Percentiles rank a stretch among this genome's conserved stretches.
phyloP scores from a whole-genome alignment of 1,140 invertebrate species.

The Drosophila quadrilineata region DNA sequence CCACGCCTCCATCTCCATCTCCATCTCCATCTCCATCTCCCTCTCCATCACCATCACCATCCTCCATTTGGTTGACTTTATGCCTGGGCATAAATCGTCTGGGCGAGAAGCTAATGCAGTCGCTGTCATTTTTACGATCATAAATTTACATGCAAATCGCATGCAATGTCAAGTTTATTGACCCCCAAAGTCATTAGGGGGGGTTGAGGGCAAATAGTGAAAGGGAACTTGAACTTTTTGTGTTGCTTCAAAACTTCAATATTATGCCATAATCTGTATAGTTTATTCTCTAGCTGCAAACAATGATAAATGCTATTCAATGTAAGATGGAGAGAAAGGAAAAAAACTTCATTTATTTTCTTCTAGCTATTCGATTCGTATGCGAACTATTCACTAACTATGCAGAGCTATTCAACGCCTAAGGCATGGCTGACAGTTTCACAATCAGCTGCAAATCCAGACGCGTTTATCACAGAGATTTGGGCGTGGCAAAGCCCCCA shows the following conservation, averaged over 20 bases:
- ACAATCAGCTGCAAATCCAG: conserved; percentile 9
- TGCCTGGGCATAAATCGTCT: conserved; percentile 67
- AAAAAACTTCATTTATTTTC: neutral
- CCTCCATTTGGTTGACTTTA: conserved; percentile 53
- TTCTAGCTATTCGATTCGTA: conserved; percentile 29
- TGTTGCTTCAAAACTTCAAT: conserved; percentile 3
- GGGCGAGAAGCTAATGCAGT: conserved; percentile 30
- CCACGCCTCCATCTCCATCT: too few relatives aligned
- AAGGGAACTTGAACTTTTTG: too few relatives aligned
- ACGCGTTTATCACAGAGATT: conserved; percentile 56
- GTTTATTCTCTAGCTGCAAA: conserved; percentile 43
- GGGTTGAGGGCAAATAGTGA: too few relatives aligned
- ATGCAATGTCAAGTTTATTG: conserved; percentile 1
- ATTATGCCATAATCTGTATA: too few relatives aligned
- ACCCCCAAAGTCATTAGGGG: too few relatives aligned
- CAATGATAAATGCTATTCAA: conserved; percentile 19
- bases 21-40: too few relatives aligned
- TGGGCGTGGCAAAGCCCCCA: conserved; percentile 56
- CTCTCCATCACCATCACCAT: too few relatives aligned
- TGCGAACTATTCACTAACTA: conserved; percentile 4
- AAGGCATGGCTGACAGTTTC: neutral
- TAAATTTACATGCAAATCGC: conserved; percentile 52
- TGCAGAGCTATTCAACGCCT: neutral
- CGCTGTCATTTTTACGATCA: conserved; percentile 42
- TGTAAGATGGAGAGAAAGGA: too few relatives aligned